A percentile compares a stretch with the other conserved stretches of the same genome.
These are phyloP conservation scores for Phyllostomus hastatus DNA, from an alignment of 2,113 vertebrate species.

Conservation along the genomic window DNA sequence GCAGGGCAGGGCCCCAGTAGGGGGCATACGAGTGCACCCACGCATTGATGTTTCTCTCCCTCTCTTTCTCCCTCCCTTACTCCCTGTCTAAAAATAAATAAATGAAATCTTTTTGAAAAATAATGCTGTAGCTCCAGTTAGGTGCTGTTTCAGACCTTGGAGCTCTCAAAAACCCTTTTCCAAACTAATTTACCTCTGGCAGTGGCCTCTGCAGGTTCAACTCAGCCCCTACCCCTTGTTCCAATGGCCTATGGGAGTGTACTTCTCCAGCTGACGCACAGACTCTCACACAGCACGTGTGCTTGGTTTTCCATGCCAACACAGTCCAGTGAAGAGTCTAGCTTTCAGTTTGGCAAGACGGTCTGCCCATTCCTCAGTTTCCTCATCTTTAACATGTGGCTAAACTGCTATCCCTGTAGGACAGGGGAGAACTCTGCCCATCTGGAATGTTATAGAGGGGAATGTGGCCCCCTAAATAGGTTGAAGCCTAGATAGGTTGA, in stretches of 20 bases:
- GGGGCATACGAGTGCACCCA: too few relatives aligned
- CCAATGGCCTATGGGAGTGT: not conserved
- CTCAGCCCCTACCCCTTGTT: not conserved
- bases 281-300: not conserved
- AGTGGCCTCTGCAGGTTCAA: not conserved
- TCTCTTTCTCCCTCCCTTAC: too few relatives aligned
- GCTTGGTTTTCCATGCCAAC: not conserved
- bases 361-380: not conserved
- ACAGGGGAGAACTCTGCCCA: not conserved
- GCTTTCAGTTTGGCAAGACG: not conserved
- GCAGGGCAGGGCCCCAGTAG: too few relatives aligned
- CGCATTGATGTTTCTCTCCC: too few relatives aligned
- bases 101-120: not conserved
- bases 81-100: too few relatives aligned
- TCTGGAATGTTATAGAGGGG: not conserved
- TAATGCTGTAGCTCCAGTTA: not conserved
- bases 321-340: not conserved
- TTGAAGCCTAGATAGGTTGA: not conserved
- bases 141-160: not conserved
- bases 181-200: not conserved
- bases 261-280: not conserved
- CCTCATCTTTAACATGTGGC: not conserved
- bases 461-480: fast-evolving
- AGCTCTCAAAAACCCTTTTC: not conserved
- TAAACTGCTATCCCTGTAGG: not conserved